Percentiles rank a stretch among this genome's conserved stretches.
phyloP scores from a whole-genome alignment of 2,888 invertebrate species.

The Copidosoma aretas region DNA sequence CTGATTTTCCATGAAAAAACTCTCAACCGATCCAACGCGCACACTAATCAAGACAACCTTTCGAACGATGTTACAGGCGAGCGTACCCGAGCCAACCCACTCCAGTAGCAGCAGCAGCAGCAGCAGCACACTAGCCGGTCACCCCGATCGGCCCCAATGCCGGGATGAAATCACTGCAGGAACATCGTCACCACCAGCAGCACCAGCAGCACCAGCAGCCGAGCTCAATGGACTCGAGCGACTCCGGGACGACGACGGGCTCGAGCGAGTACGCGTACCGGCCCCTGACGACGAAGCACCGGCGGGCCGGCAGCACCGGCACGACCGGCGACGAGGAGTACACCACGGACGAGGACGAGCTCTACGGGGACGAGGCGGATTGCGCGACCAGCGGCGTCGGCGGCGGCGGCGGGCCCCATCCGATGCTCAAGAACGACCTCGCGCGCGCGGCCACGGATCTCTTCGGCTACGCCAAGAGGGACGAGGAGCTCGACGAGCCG shows the following conservation, averaged over 20 bases:
- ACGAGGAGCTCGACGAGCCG: conserved; percentile 57
- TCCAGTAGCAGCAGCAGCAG: too few species aligned
- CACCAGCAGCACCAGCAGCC: conserved; percentile 51
- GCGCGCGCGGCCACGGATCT: conserved; percentile 57
- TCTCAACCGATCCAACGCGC: too few species aligned
- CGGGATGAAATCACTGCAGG: conserved; percentile 53
- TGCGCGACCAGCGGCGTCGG: conserved; percentile 49
- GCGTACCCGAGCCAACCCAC: too few species aligned
- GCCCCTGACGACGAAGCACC: conserved; percentile 57
- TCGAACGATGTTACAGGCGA: too few species aligned
- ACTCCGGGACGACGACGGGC: conserved; percentile 42
- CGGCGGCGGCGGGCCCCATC: conserved; percentile 41
- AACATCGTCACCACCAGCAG: too few species aligned
- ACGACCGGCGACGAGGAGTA: conserved; percentile 67
- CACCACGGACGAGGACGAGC: conserved; percentile 65
- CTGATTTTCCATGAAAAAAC: too few species aligned
- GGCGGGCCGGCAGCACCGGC: conserved; percentile 63
- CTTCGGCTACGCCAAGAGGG: conserved; percentile 53
- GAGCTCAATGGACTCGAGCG: conserved; percentile 55
- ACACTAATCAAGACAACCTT: too few species aligned
- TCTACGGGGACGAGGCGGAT: conserved; percentile 63
- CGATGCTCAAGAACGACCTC: conserved; percentile 56
- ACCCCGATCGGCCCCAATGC: too few species aligned
- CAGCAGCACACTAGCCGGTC: too few species aligned
- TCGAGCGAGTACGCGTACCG: conserved; percentile 57